A percentile compares a stretch with the other conserved stretches of the same genome.
Evolutionary conservation across 2,888 invertebrate species (phyloP).

Genomic region (Pristionchus japonicus): DNA sequence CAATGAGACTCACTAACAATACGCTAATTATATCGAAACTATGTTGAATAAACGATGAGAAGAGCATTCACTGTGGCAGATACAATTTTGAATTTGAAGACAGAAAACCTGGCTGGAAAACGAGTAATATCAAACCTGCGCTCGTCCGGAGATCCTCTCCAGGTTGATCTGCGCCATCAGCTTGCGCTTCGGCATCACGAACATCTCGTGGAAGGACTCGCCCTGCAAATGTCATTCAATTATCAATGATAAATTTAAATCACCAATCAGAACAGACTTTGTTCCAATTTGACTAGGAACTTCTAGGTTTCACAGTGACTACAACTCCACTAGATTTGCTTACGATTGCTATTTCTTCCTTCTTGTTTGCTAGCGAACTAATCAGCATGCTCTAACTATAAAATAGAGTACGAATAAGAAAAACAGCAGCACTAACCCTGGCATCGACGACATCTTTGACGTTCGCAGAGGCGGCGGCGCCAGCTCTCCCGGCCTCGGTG

Average conservation of each 20-base stretch:
- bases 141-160: slow-evolving; percentile 68
- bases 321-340: too few species aligned
- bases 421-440: background rate
- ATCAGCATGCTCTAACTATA: too few species aligned
- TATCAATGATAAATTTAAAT: background rate
- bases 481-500: background rate
- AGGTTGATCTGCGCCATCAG: slow-evolving; percentile 66
- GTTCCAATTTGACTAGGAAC: background rate
- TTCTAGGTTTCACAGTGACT: background rate
- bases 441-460: slow-evolving; percentile 22
- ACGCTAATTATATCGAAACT: background rate
- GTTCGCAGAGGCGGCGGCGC: background rate
- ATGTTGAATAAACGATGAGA: background rate
- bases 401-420: background rate
- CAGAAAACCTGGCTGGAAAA: too few species aligned
- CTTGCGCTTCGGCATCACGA: slow-evolving; percentile 70
- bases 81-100: too few species aligned
- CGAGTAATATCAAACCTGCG: slow-evolving; percentile 34
- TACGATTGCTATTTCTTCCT: too few species aligned
- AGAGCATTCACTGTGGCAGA: too few species aligned
- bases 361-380: too few species aligned
- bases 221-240: slow-evolving; percentile 52
- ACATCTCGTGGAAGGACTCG: slow-evolving; percentile 68
- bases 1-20: too few species aligned
- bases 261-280: background rate